Evolutionary conservation across 53 echinoderm and acorn worm genomes (phyloP).

Genomic region (Crossaster papposus): DNA sequence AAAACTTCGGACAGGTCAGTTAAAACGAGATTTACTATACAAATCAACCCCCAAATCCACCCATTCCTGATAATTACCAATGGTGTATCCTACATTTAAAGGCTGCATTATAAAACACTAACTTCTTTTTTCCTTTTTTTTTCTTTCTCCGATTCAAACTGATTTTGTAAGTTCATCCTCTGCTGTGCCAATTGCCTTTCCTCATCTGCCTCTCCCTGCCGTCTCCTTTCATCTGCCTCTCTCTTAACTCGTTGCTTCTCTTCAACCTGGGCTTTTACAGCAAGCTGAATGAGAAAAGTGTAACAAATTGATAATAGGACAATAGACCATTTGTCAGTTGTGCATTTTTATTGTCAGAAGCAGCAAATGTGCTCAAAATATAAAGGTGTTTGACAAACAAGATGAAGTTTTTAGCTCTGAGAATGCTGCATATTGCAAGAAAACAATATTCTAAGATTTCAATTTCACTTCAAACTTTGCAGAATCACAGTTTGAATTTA

Average conservation of each 20-base stretch:
- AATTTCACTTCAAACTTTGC: no score
- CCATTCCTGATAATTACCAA: no score
- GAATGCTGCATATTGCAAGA: no score
- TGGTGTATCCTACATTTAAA: no score
- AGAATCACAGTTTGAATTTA: no score
- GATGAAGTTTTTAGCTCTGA: no score
- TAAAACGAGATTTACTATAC: no score
- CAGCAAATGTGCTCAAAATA: no score
- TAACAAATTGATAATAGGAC: background rate
- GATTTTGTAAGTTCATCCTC: slow-evolving; percentile 67
- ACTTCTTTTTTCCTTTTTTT: slow-evolving; percentile 88
- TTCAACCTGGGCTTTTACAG: slow-evolving; percentile 88
- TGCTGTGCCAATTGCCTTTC: slow-evolving; percentile 74
- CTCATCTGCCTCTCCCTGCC: slow-evolving; percentile 78
- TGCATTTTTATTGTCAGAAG: background rate
- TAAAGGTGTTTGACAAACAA: no score
- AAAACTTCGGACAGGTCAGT: no score
- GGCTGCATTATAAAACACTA: background rate
- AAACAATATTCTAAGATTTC: no score
- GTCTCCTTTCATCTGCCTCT: slow-evolving; percentile 69
- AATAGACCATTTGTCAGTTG: background rate
- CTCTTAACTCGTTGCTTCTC: slow-evolving; percentile 87
- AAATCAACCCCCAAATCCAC: no score
- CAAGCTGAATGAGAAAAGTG: slow-evolving; percentile 37
- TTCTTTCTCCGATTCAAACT: slow-evolving; percentile 80